Percentiles rank a stretch among this genome's conserved stretches.
phyloP scores from a whole-genome alignment of 2,797 vertebrate species.

The Falco peregrinus region DNA sequence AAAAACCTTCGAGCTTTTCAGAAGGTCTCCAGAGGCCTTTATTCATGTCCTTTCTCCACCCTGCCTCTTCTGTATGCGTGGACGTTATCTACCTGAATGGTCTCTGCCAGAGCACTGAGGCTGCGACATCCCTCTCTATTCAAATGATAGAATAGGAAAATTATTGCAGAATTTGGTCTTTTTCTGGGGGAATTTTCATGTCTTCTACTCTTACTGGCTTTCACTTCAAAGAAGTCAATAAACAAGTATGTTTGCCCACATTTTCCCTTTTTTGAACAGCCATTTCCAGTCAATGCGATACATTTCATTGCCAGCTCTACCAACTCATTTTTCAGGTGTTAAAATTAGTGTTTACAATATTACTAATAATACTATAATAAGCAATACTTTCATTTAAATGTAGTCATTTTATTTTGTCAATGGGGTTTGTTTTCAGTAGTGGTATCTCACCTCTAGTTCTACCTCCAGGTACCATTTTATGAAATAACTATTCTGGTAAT shows the following conservation, averaged over 20 bases:
- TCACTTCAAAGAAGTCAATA: background rate
- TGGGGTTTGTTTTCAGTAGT: rapidly evolving
- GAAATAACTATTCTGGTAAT: background rate
- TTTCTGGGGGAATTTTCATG: background rate
- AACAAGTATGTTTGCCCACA: background rate
- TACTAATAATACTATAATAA: background rate
- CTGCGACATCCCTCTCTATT: background rate
- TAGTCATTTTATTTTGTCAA: background rate
- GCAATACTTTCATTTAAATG: background rate
- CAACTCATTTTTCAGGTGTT: background rate
- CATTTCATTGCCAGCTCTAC: background rate
- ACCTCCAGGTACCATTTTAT: background rate
- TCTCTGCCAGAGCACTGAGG: background rate
- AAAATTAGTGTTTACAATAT: background rate
- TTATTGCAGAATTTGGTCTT: background rate
- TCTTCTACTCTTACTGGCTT: background rate
- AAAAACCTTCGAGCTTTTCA: background rate
- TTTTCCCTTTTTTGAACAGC: background rate
- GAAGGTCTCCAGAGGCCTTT: background rate
- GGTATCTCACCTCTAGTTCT: background rate
- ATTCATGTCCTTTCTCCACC: background rate
- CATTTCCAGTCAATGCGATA: background rate
- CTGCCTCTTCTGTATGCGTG: background rate
- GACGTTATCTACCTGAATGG: background rate
- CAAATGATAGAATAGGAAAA: background rate